Conservation (phyloP, 2,888 invertebrate species). For the Pollenia angustigena region DNA sequence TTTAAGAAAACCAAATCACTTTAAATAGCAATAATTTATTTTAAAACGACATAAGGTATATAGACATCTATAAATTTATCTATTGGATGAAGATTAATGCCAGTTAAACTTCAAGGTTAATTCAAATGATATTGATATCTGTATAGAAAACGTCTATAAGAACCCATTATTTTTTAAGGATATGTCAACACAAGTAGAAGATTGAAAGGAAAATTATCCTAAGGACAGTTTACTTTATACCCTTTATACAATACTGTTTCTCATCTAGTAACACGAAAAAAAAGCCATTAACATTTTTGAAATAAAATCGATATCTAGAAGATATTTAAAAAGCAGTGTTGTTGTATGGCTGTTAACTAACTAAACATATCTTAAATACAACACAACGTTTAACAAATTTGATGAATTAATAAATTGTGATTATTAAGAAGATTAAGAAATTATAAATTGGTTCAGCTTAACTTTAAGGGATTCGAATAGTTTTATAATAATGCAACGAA, state of each 20-base stretch:
- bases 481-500: too few relatives aligned
- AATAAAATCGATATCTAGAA: not conserved
- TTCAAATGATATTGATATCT: conserved; percentile 1
- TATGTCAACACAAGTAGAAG: not conserved
- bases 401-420: too few relatives aligned
- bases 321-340: too few relatives aligned
- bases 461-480: too few relatives aligned
- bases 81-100: not conserved
- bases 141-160: not conserved
- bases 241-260: not conserved
- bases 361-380: too few relatives aligned
- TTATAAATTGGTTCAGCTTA: too few relatives aligned
- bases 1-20: conserved; percentile 35
- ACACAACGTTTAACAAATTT: too few relatives aligned
- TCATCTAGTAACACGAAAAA: not conserved
- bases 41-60: conserved; percentile 43
- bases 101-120: conserved; percentile 14
- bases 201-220: conserved; percentile 12
- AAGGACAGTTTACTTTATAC: conserved; percentile 10
- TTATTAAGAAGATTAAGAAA: too few relatives aligned
- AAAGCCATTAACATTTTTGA: not conserved
- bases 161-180: conserved; percentile 7
- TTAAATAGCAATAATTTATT: conserved; percentile 50
- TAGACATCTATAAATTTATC: conserved; percentile 17
- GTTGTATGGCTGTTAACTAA: too few relatives aligned